These are phyloP conservation scores for Drosophila lacicola DNA, from an alignment of 2,888 invertebrate species.

Conservation along the genomic window DNA sequence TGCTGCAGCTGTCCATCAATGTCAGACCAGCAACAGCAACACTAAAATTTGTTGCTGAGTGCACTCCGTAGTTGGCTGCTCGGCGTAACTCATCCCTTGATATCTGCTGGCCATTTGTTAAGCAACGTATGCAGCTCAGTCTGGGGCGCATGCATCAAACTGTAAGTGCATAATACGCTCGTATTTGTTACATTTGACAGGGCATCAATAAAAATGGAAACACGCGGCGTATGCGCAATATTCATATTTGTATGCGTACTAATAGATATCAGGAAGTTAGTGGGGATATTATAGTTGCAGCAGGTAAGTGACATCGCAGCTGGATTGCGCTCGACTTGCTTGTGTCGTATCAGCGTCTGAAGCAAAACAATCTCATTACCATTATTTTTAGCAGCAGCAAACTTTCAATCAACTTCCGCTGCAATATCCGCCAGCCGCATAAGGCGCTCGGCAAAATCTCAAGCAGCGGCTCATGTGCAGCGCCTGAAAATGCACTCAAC, in stretches of 20 bases:
- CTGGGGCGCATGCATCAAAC: slow-evolving; percentile 51
- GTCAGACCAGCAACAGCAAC: slow-evolving; percentile 15
- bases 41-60: slow-evolving; percentile 7
- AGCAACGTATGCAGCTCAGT: slow-evolving; percentile 24
- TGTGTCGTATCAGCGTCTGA: slow-evolving; percentile 29
- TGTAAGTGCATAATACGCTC: slow-evolving; percentile 52
- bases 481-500: slow-evolving; percentile 53
- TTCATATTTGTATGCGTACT: slow-evolving; percentile 31
- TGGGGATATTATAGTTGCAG: not conserved
- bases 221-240: slow-evolving; percentile 31
- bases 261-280: slow-evolving; percentile 6
- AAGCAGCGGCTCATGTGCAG: slow-evolving; percentile 49
- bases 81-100: slow-evolving; percentile 51
- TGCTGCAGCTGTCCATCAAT: slow-evolving; percentile 39
- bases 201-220: slow-evolving; percentile 36
- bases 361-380: slow-evolving; percentile 75
- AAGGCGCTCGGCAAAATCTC: slow-evolving; percentile 51
- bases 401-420: slow-evolving; percentile 78
- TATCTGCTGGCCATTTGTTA: slow-evolving; percentile 64
- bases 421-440: slow-evolving; percentile 69
- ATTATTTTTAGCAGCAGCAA: slow-evolving; percentile 68
- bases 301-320: slow-evolving; percentile 31
- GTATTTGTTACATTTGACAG: slow-evolving; percentile 61
- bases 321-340: slow-evolving; percentile 9
- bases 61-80: not conserved